phyloP scores from a whole-genome alignment of 2,888 invertebrate species.

The Ceriagrion tenellum region DNA sequence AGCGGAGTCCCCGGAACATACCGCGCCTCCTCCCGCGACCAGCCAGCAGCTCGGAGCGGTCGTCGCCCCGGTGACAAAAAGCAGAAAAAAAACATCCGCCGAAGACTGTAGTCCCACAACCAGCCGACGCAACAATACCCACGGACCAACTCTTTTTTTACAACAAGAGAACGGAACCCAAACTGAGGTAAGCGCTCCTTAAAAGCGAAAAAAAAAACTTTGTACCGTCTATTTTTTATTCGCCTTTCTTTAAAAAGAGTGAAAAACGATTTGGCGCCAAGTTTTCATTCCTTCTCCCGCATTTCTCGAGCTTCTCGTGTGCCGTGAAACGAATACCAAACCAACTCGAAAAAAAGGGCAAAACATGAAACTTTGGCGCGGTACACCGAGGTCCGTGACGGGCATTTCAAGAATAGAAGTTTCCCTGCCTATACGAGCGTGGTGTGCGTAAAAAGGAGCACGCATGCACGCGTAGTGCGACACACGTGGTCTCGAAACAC shows the following conservation, averaged over 20 bases:
- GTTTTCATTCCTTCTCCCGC: neutral
- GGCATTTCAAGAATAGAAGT: constrained; percentile 26
- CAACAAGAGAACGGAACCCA: neutral
- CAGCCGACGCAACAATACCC: neutral
- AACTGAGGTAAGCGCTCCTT: neutral
- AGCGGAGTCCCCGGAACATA: neutral
- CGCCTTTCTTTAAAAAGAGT: no score
- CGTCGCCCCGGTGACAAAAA: neutral
- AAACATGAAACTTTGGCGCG: neutral
- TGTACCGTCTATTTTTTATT: neutral
- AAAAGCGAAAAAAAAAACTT: neutral
- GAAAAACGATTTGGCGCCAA: neutral
- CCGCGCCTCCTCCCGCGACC: neutral
- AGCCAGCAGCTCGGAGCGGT: neutral
- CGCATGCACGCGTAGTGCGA: neutral
- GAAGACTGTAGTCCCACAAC: neutral
- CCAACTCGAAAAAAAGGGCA: neutral
- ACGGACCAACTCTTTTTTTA: neutral
- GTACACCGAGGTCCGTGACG: neutral
- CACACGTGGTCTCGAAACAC: constrained; percentile 29
- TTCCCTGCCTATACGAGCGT: neutral
- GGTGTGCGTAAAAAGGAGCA: neutral
- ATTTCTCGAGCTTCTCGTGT: no score
- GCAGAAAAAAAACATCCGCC: neutral
- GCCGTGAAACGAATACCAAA: no score